Evolutionary conservation across 2,113 vertebrate genomes (phyloP).

Genomic region (Lasiurus cinereus): DNA sequence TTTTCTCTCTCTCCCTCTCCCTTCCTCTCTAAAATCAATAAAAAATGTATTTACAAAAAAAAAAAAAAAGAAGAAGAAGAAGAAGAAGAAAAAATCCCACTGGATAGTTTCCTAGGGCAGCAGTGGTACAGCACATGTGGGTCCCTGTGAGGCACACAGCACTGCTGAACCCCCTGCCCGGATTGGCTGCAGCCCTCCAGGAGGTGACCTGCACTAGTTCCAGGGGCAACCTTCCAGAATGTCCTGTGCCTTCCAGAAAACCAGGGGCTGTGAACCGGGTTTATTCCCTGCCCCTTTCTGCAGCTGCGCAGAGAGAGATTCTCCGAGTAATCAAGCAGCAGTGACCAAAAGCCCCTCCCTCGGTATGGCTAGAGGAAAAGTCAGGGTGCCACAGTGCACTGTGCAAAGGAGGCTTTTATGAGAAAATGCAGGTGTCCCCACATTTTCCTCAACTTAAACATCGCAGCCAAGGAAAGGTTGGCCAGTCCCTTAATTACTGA

Average conservation of each 20-base stretch:
- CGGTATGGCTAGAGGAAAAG: neutral
- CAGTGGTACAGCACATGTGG: neutral
- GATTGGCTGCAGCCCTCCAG: neutral
- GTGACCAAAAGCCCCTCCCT: neutral
- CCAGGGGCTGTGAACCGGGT: no score
- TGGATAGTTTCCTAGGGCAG: neutral
- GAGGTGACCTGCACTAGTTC: neutral
- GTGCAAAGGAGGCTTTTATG: neutral
- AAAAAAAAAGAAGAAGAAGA: no score
- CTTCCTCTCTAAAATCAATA: neutral
- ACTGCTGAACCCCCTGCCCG: no score
- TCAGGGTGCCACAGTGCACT: neutral
- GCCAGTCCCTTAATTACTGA: constrained; percentile 47
- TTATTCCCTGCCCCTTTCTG: neutral
- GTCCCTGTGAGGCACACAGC: neutral
- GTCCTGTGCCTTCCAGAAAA: neutral
- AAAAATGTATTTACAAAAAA: no score
- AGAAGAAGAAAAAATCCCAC: no score
- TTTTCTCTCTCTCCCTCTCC: neutral
- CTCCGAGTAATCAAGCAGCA: neutral
- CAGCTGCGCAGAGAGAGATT: neutral
- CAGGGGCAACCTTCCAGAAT: neutral
- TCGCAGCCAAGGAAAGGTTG: constrained; percentile 27
- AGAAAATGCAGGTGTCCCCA: neutral
- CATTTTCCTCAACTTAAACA: constrained; percentile 40